Percentiles rank a stretch among this genome's conserved stretches.
Evolutionary conservation across 2,888 invertebrate genomes (phyloP).

Genomic region (Leptothorax acervorum): DNA sequence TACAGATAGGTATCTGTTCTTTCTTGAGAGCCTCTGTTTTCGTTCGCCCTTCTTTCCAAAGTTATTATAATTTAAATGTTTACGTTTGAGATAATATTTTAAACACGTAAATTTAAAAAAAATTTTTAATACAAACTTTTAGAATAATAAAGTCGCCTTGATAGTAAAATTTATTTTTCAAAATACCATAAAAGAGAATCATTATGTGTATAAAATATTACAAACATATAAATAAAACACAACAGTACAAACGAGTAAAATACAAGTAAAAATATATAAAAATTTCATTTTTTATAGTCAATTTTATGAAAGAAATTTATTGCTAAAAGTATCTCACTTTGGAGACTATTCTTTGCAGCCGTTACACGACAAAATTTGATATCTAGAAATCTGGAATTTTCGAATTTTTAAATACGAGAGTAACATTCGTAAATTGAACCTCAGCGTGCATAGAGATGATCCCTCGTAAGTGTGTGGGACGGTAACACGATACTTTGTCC

Average conservation of each 20-base stretch:
- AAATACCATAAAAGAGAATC: neutral
- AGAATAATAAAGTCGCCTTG: neutral
- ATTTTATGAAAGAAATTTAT: neutral
- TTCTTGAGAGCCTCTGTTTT: neutral
- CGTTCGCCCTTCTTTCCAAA: neutral
- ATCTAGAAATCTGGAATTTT: neutral
- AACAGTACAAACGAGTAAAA: too few species aligned
- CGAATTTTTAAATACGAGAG: neutral
- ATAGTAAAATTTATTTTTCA: neutral
- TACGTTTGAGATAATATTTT: neutral
- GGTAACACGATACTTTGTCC: slow-evolving; percentile 33
- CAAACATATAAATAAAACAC: neutral
- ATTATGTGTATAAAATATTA: neutral
- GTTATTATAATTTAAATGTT: neutral
- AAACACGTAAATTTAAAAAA: neutral
- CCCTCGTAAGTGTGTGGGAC: neutral
- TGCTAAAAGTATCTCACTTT: neutral
- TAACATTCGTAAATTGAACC: neutral
- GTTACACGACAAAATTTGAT: neutral
- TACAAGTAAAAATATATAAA: too few species aligned
- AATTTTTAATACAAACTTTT: neutral
- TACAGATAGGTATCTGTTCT: neutral
- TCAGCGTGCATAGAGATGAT: neutral
- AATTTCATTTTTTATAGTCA: too few species aligned
- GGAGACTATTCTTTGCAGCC: neutral